Conservation (phyloP, 1,140 invertebrate genomes). For the Potamilus streckersoni region DNA sequence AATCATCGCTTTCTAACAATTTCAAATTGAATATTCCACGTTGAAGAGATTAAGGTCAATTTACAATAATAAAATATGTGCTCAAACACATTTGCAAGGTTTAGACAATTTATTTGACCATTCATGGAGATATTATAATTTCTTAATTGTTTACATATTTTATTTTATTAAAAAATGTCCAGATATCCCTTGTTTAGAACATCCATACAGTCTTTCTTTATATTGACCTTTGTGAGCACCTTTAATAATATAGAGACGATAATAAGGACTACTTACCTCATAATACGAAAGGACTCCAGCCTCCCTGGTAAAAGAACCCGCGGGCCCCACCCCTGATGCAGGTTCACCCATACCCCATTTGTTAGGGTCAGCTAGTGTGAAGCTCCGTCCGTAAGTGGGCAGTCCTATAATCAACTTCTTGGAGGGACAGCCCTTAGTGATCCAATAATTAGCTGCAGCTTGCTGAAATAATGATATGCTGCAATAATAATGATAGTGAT, state of each 20-base stretch:
- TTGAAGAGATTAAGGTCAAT: too few relatives aligned
- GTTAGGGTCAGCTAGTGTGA: conserved; percentile 30
- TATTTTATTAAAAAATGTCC: too few relatives aligned
- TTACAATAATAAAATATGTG: too few relatives aligned
- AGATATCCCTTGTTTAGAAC: background rate
- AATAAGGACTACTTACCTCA: conserved; percentile 70
- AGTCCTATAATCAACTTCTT: conserved; percentile 97
- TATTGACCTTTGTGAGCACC: background rate
- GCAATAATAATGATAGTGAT: too few relatives aligned
- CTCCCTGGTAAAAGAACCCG: conserved; percentile 74
- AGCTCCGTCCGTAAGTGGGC: conserved; percentile 71
- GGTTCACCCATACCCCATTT: conserved; percentile 32
- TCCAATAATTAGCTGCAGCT: conserved; percentile 55
- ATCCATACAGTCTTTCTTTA: background rate
- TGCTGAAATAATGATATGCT: conserved; percentile 33
- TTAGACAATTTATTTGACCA: background rate
- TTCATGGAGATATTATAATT: background rate
- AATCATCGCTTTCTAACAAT: too few relatives aligned
- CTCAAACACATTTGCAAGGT: background rate
- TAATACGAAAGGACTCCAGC: conserved; percentile 51
- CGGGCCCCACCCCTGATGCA: conserved; percentile 36
- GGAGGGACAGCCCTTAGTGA: conserved; percentile 83
- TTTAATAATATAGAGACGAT: background rate
- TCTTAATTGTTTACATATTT: background rate
- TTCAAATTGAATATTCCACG: too few relatives aligned